Conservation (phyloP, 2,113 vertebrate genomes). For the Corythornis vintsioides region DNA sequence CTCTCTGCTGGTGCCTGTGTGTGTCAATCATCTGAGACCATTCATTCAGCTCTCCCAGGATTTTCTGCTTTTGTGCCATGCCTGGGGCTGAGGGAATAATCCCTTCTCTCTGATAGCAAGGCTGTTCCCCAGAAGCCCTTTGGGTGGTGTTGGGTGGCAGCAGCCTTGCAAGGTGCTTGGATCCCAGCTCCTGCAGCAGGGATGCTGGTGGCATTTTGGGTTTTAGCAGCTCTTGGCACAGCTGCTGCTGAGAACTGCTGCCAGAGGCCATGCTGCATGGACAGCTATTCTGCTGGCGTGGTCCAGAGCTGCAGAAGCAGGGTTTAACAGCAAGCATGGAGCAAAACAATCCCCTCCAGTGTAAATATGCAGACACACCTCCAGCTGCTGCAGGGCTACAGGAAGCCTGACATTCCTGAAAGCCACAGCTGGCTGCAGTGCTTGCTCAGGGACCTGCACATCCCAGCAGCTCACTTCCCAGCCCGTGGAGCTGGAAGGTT, state of each 20-base stretch:
- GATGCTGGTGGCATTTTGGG: neutral
- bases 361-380: fast-evolving
- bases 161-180: neutral
- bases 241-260: neutral
- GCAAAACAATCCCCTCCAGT: neutral
- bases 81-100: neutral
- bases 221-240: neutral
- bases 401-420: neutral
- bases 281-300: neutral
- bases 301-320: neutral
- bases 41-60: neutral
- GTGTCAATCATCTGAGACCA: neutral
- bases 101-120: neutral
- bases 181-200: neutral
- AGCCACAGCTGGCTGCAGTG: neutral
- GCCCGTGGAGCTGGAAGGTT: fast-evolving
- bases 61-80: neutral
- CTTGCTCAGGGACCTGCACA: neutral
- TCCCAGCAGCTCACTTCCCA: neutral
- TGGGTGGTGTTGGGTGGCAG: neutral
- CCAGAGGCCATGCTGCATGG: fast-evolving
- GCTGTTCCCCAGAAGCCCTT: neutral
- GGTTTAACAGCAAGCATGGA: neutral
- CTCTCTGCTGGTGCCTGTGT: neutral
- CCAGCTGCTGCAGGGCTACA: neutral